A percentile compares a stretch with the other conserved stretches of the same genome.
phyloP scores from a whole-genome alignment of 37 sponge, comb jelly and placozoan species.

The Crambe crambe region DNA sequence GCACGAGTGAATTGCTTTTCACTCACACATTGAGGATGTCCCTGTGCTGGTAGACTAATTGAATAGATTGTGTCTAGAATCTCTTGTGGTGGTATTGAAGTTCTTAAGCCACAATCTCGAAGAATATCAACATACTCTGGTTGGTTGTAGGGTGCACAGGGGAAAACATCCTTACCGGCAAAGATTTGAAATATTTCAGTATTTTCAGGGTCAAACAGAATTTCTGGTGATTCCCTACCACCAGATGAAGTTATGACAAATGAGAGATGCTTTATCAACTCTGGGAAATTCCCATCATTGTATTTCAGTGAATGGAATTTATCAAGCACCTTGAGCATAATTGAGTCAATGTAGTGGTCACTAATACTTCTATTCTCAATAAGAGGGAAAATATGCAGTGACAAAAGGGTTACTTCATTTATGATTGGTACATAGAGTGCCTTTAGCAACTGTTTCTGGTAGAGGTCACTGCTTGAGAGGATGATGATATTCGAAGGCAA shows the following conservation, averaged over 20 bases:
- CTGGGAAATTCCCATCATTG: neutral
- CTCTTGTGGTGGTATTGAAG: conserved; percentile 25
- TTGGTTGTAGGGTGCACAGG: conserved; percentile 17
- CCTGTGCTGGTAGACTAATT: conserved; percentile 9
- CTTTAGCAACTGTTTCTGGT: conserved; percentile 18
- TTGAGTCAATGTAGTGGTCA: neutral
- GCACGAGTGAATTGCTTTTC: too few species aligned
- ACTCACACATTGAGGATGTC: too few species aligned
- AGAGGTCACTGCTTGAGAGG: neutral
- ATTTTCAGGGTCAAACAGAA: conserved; percentile 28
- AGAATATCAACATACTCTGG: conserved; percentile 2
- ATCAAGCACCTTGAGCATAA: conserved; percentile 38
- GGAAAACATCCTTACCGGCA: conserved; percentile 45
- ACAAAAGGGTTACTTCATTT: too few species aligned
- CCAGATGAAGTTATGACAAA: neutral
- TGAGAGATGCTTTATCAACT: neutral
- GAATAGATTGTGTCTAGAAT: conserved; percentile 21
- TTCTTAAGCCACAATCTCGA: conserved; percentile 17
- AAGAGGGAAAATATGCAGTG: conserved; percentile 16
- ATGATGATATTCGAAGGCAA: conserved; percentile 19
- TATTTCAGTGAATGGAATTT: too few species aligned
- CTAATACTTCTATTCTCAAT: conserved; percentile 7
- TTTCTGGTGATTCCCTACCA: neutral
- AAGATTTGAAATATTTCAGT: conserved; percentile 16
- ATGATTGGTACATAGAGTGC: neutral